A percentile compares a stretch with the other conserved stretches of the same genome.
phyloP scores from a whole-genome alignment of 2,113 vertebrate genomes.

The Hemichromis elongatus region DNA sequence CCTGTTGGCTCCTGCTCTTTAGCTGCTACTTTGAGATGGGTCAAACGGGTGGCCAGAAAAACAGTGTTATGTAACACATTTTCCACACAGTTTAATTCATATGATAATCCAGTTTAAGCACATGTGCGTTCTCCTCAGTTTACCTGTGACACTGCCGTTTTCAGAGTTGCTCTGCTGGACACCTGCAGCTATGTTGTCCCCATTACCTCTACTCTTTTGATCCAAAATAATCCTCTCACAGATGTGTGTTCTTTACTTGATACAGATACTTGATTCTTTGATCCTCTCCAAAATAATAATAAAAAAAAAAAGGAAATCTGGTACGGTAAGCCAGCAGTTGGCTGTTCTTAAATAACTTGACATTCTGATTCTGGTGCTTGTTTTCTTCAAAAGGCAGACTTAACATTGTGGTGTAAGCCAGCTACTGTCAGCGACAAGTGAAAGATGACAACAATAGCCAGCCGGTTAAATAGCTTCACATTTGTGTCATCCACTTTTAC shows the following conservation, averaged over 20 bases:
- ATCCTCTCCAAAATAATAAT: background rate
- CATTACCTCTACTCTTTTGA: background rate
- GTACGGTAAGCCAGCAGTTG: background rate
- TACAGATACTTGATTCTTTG: background rate
- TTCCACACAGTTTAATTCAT: background rate
- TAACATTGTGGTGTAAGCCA: background rate
- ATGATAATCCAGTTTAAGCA: background rate
- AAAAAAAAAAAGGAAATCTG: background rate
- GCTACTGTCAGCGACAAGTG: background rate
- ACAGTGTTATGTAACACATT: background rate
- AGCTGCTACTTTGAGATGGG: background rate
- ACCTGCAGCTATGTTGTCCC: background rate
- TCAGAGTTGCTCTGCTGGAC: background rate
- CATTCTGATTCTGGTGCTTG: fast-evolving
- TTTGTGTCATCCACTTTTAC: background rate
- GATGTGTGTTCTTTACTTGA: background rate
- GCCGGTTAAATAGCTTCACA: background rate
- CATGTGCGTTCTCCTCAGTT: background rate
- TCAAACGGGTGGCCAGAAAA: background rate
- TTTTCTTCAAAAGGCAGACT: background rate
- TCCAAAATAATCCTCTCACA: background rate
- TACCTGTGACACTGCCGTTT: background rate
- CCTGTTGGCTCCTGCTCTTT: background rate
- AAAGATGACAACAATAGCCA: background rate
- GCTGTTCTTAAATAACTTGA: background rate